These are phyloP conservation scores for Columba livia DNA, from an alignment of 2,113 vertebrate genomes.

Conservation along the genomic window DNA sequence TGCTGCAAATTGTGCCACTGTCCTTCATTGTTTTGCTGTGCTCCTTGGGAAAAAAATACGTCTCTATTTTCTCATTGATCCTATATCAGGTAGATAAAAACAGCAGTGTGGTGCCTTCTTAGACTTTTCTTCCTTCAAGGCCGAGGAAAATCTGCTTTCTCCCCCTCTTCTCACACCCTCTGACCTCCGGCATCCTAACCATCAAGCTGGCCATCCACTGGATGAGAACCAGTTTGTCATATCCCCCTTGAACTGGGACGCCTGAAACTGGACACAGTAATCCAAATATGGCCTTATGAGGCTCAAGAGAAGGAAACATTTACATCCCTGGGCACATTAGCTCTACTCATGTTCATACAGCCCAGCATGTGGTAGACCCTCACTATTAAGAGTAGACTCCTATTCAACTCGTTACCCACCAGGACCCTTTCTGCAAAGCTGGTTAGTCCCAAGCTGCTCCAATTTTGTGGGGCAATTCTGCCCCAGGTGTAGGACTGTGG, in stretches of 20 bases:
- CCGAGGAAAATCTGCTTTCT: background rate
- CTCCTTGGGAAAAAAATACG: background rate
- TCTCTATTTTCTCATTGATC: background rate
- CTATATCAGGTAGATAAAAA: background rate
- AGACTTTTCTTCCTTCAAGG: background rate
- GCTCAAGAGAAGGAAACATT: background rate
- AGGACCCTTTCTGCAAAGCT: background rate
- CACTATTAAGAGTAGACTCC: background rate
- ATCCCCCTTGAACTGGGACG: background rate
- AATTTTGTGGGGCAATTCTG: background rate
- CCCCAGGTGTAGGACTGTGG: background rate
- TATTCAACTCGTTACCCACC: background rate
- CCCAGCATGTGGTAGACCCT: background rate
- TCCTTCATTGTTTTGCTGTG: background rate
- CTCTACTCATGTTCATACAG: background rate
- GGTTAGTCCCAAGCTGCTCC: background rate
- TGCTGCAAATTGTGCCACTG: background rate
- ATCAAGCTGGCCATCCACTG: background rate
- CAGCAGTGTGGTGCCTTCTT: background rate
- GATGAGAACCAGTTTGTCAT: background rate
- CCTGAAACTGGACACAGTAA: background rate
- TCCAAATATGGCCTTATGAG: background rate
- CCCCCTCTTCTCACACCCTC: background rate
- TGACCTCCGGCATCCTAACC: background rate
- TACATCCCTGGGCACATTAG: background rate